phyloP scores from a whole-genome alignment of 2,888 invertebrate species.

The Acanthosepion pharaonis region DNA sequence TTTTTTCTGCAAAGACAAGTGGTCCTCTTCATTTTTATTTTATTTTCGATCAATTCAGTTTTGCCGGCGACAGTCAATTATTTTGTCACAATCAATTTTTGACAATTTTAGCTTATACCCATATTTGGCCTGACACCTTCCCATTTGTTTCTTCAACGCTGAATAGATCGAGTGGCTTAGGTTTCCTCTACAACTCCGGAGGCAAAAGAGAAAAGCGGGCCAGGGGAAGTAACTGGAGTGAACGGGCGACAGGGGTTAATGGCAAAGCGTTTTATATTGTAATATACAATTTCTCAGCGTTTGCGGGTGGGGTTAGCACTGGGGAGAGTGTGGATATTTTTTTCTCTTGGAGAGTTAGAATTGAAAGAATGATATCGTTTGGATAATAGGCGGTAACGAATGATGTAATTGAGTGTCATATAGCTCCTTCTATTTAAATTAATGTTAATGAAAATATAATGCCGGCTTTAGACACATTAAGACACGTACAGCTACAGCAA shows the following conservation, averaged over 20 bases:
- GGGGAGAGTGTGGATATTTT: too few relatives aligned
- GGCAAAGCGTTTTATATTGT: neutral
- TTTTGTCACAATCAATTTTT: neutral
- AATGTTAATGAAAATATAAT: too few relatives aligned
- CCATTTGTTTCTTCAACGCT: neutral
- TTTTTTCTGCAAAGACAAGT: neutral
- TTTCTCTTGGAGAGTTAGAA: too few relatives aligned
- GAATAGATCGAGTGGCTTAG: neutral
- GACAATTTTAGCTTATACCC: neutral
- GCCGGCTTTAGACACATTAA: too few relatives aligned
- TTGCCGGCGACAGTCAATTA: constrained; percentile 22
- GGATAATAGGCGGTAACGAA: too few relatives aligned
- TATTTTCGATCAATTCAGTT: neutral
- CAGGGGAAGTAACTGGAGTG: neutral
- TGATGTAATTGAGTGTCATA: too few relatives aligned
- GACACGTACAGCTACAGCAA: too few relatives aligned
- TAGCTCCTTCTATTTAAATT: too few relatives aligned
- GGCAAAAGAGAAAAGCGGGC: neutral
- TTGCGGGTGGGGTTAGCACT: too few relatives aligned
- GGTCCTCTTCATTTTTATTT: neutral
- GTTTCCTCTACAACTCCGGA: neutral
- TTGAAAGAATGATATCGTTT: too few relatives aligned
- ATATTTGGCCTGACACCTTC: neutral
- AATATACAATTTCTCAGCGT: neutral
- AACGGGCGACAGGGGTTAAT: too few relatives aligned